These are phyloP conservation scores for Phorcus lineatus DNA, from an alignment of 2,888 invertebrate species.

Conservation along the genomic window DNA sequence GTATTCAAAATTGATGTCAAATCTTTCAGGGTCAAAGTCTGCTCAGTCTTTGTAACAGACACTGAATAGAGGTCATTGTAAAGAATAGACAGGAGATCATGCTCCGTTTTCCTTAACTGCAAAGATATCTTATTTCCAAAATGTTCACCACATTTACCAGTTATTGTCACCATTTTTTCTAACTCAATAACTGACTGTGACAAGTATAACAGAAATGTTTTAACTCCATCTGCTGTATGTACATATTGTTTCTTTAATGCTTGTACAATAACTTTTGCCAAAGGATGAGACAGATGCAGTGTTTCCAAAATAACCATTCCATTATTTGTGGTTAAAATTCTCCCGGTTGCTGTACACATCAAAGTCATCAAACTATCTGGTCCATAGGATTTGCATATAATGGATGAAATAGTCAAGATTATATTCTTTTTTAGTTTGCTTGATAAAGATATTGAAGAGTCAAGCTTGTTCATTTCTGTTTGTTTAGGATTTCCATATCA, in stretches of 20 bases:
- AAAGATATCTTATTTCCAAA: not conserved
- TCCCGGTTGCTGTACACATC: slow-evolving; percentile 53
- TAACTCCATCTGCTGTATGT: slow-evolving; percentile 50
- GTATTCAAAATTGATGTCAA: slow-evolving; percentile 22
- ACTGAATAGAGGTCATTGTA: not conserved
- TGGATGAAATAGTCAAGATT: slow-evolving; percentile 31
- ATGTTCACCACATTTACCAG: not conserved
- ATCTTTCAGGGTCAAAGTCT: not conserved
- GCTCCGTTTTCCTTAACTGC: not conserved
- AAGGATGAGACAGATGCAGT: slow-evolving; percentile 58
- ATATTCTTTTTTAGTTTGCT: slow-evolving; percentile 20
- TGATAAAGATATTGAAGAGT: not conserved
- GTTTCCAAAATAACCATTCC: slow-evolving; percentile 53
- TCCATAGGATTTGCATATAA: slow-evolving; percentile 53
- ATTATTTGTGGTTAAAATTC: slow-evolving; percentile 48
- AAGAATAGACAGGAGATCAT: not conserved
- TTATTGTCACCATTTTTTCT: not conserved
- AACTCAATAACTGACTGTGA: slow-evolving; percentile 27
- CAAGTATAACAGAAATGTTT: slow-evolving; percentile 52
- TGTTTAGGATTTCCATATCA: not conserved
- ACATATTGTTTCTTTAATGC: slow-evolving; percentile 38
- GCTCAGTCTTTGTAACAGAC: not conserved
- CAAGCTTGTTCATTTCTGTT: not conserved
- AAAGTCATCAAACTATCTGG: slow-evolving; percentile 56
- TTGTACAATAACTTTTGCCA: slow-evolving; percentile 51